phyloP scores from a whole-genome alignment of 2,888 invertebrate species.

The Cremastinae sp. region DNA sequence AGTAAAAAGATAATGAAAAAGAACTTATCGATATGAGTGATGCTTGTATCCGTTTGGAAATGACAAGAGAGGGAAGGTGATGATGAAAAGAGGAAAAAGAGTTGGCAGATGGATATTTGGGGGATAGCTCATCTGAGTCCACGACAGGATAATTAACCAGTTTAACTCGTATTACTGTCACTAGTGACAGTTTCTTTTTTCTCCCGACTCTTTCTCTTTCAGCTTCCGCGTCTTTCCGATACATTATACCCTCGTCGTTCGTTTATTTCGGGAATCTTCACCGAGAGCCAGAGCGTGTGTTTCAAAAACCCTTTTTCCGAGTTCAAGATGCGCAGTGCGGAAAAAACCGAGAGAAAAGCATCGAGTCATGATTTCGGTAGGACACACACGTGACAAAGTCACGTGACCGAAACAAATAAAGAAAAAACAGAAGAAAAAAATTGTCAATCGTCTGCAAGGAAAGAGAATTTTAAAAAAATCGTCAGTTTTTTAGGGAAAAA shows the following conservation, averaged over 20 bases:
- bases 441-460: neutral
- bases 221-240: slow-evolving; percentile 41
- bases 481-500: too few species aligned
- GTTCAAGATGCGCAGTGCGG: slow-evolving; percentile 14
- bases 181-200: slow-evolving; percentile 27
- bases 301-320: slow-evolving; percentile 34
- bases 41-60: slow-evolving; percentile 2
- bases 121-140: slow-evolving; percentile 42
- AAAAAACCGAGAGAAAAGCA: slow-evolving; percentile 27
- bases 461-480: neutral
- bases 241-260: neutral
- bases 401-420: slow-evolving; percentile 22
- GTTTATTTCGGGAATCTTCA: slow-evolving; percentile 52
- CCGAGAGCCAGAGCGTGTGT: slow-evolving; percentile 24
- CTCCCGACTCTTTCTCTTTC: neutral
- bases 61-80: neutral
- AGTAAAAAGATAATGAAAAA: neutral
- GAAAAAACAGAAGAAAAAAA: slow-evolving; percentile 9
- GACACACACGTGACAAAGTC: slow-evolving; percentile 5
- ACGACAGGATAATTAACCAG: slow-evolving; percentile 63
- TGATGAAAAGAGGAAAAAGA: slow-evolving; percentile 9
- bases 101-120: slow-evolving; percentile 34
- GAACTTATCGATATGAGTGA: neutral
- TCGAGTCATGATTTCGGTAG: slow-evolving; percentile 50
- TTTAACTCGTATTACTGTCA: slow-evolving; percentile 60